Evolutionary conservation across 2,888 invertebrate species (phyloP).

Genomic region (Drosophila limbata): DNA sequence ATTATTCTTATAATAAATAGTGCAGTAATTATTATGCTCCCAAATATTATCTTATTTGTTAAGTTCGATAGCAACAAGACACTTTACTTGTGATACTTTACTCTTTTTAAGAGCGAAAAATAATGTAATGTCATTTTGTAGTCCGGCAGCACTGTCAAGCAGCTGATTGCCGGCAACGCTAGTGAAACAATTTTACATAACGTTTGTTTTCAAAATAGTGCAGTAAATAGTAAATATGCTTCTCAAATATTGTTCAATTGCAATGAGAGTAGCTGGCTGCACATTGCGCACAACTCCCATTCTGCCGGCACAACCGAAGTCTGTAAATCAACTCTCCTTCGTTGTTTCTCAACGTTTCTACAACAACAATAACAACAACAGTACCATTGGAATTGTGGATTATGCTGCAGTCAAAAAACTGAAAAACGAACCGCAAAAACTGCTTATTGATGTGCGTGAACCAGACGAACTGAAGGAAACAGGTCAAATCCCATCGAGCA

Average conservation of each 20-base stretch:
- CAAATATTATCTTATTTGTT: too few species aligned
- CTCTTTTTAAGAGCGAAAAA: too few species aligned
- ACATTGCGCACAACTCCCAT: background rate
- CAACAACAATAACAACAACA: slow-evolving; percentile 23
- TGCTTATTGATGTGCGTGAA: slow-evolving; percentile 92
- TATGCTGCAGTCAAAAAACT: slow-evolving; percentile 84
- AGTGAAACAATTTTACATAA: slow-evolving; percentile 57
- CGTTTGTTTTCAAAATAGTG: slow-evolving; percentile 35
- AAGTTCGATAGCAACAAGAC: too few species aligned
- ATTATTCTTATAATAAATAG: too few species aligned
- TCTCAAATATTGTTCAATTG: slow-evolving; percentile 19
- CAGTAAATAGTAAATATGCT: slow-evolving; percentile 35
- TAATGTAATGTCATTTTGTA: background rate
- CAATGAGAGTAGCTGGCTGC: slow-evolving; percentile 8
- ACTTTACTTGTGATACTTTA: too few species aligned
- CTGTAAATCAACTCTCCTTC: background rate
- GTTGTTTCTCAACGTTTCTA: slow-evolving; percentile 21
- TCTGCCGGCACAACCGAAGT: background rate
- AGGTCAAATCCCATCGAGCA: slow-evolving; percentile 90
- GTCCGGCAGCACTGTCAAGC: slow-evolving; percentile 36
- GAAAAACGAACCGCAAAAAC: slow-evolving; percentile 85
- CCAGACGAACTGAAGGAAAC: slow-evolving; percentile 89
- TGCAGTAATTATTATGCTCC: too few species aligned
- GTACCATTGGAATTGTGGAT: slow-evolving; percentile 62
- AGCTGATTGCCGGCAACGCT: slow-evolving; percentile 20